Percentiles rank a stretch among this genome's conserved stretches.
Evolutionary conservation across 2,797 vertebrate genomes (phyloP).

Genomic region (Enteromius afrohamiltoni): DNA sequence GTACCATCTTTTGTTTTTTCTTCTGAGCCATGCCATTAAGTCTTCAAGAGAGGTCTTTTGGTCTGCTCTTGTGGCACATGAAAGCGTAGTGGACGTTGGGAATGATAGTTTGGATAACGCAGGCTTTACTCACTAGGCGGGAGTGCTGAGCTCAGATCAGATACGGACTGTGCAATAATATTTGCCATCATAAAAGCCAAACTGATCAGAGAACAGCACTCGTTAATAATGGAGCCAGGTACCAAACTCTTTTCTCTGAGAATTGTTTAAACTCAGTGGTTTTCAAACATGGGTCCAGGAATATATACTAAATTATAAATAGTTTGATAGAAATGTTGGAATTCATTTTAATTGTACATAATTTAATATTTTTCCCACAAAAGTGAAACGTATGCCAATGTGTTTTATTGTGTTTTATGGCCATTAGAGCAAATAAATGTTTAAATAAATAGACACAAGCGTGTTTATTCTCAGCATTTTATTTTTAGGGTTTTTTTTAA

Average conservation of each 20-base stretch:
- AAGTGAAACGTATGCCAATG: neutral
- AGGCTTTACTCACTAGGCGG: neutral
- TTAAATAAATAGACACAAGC: too few species aligned
- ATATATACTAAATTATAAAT: neutral
- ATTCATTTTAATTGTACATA: neutral
- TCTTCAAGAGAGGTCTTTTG: slow-evolving; percentile 51
- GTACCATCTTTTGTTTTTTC: slow-evolving; percentile 6
- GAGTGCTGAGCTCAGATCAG: slow-evolving; percentile 40
- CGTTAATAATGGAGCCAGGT: slow-evolving; percentile 6
- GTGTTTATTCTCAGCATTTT: neutral
- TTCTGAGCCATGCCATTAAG: slow-evolving; percentile 60
- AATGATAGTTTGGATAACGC: slow-evolving; percentile 2
- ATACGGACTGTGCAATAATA: slow-evolving; percentile 1
- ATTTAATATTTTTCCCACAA: neutral
- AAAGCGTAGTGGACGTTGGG: slow-evolving; percentile 17
- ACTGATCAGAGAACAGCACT: slow-evolving; percentile 34
- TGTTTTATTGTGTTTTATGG: neutral
- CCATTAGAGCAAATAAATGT: too few species aligned
- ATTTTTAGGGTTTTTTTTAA: too few species aligned
- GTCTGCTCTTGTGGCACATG: slow-evolving; percentile 26
- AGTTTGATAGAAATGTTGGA: neutral
- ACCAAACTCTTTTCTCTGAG: slow-evolving; percentile 28
- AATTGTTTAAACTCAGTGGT: neutral
- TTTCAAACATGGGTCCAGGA: neutral
- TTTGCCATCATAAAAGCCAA: slow-evolving; percentile 15